A percentile compares a stretch with the other conserved stretches of the same genome.
These are phyloP conservation scores for Bombycilla garrulus DNA, from an alignment of 2,113 vertebrate species.

Conservation along the genomic window DNA sequence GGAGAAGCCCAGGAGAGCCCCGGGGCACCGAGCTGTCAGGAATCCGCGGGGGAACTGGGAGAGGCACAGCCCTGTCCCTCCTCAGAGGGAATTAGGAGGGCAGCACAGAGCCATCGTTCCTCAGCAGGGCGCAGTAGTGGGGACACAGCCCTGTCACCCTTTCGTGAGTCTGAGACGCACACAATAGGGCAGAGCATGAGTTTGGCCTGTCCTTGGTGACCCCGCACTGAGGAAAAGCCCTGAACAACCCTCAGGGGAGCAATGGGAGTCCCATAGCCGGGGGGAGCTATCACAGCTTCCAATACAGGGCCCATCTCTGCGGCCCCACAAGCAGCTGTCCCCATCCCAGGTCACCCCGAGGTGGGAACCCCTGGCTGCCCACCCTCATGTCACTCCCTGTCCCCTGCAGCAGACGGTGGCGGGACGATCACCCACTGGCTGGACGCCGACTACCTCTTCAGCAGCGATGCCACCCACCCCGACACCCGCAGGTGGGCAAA, in stretches of 20 bases:
- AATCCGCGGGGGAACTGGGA: not conserved
- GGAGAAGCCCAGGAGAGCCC: no score
- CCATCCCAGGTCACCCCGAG: rapidly evolving
- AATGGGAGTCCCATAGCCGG: not conserved
- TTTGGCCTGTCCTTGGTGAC: not conserved
- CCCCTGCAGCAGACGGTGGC: slow-evolving; percentile 57
- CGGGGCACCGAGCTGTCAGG: not conserved
- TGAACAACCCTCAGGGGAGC: not conserved
- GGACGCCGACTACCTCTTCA: slow-evolving; percentile 73
- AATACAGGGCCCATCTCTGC: rapidly evolving
- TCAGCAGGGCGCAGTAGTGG: not conserved
- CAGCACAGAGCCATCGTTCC: not conserved
- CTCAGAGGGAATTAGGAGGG: not conserved
- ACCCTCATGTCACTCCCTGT: not conserved
- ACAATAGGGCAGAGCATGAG: not conserved
- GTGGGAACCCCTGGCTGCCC: rapidly evolving
- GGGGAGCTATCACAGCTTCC: not conserved
- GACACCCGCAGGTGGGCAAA: slow-evolving; percentile 72
- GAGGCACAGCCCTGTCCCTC: no score
- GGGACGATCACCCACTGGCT: slow-evolving; percentile 18
- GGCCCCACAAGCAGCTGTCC: not conserved
- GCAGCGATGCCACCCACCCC: slow-evolving; percentile 68
- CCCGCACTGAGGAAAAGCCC: not conserved
- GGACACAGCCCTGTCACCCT: not conserved
- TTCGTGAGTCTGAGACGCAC: not conserved